These are phyloP conservation scores for Otus sunia DNA, from an alignment of 2,113 vertebrate genomes.

Conservation along the genomic window DNA sequence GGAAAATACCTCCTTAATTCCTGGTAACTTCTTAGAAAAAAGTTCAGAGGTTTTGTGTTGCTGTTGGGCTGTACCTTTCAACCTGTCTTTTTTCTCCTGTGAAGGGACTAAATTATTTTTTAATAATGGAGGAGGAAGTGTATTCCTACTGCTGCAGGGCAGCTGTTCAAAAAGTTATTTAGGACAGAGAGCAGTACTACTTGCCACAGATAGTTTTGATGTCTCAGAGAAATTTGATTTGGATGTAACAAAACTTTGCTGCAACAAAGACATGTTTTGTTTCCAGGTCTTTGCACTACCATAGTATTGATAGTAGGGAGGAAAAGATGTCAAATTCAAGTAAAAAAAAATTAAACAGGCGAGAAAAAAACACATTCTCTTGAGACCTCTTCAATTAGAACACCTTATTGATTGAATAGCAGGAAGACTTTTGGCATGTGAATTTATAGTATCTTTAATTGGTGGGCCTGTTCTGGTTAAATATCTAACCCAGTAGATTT, in stretches of 20 bases:
- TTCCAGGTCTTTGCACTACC: not conserved
- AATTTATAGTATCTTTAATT: not conserved
- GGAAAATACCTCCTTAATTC: not conserved
- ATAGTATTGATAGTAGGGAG: not conserved
- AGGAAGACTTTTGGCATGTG: not conserved
- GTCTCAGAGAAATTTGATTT: not conserved
- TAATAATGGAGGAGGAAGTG: constrained; percentile 3
- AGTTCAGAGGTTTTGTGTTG: not conserved
- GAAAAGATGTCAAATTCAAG: not conserved
- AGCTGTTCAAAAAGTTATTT: not conserved
- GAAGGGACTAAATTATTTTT: constrained; percentile 1
- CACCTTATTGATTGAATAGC: not conserved
- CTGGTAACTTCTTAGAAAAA: not conserved
- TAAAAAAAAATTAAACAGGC: not conserved
- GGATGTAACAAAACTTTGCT: not conserved
- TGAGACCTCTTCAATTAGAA: not conserved
- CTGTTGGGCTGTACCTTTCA: not conserved
- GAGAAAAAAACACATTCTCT: not conserved
- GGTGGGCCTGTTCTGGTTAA: not conserved
- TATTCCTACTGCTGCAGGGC: not conserved
- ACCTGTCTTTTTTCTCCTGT: not conserved
- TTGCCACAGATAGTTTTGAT: not conserved
- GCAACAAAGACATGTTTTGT: not conserved
- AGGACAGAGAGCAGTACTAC: not conserved
- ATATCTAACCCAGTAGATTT: not conserved